Percentiles rank a stretch among this genome's conserved stretches.
These are phyloP conservation scores for Zosterops lateralis DNA, from an alignment of 2,113 vertebrate genomes.

Conservation along the genomic window DNA sequence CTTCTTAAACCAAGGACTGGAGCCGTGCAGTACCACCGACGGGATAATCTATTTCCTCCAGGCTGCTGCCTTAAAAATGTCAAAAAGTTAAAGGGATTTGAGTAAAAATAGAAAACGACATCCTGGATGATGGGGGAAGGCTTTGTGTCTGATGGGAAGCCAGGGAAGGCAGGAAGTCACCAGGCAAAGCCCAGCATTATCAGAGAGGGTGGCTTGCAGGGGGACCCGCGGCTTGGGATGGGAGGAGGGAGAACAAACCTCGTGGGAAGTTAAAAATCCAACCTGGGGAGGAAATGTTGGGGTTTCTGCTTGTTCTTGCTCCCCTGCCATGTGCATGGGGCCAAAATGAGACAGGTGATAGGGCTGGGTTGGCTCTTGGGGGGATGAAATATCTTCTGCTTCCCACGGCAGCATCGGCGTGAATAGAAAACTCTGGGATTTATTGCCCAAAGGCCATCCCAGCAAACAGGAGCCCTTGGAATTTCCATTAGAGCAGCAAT, in stretches of 20 bases:
- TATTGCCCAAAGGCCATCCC: too few relatives aligned
- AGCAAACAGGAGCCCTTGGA: not conserved
- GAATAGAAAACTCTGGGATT: not conserved
- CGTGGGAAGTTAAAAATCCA: not conserved
- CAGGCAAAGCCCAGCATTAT: not conserved
- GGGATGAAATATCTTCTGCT: not conserved
- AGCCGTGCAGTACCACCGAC: fast-evolving
- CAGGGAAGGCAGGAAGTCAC: slow-evolving; percentile 1
- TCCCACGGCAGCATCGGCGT: fast-evolving
- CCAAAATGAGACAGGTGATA: not conserved
- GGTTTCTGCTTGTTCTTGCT: not conserved
- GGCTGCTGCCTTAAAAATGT: slow-evolving; percentile 17
- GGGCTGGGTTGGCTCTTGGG: not conserved
- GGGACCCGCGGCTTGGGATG: fast-evolving
- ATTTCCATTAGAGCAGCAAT: not conserved
- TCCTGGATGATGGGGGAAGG: slow-evolving; percentile 35
- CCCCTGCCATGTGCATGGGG: not conserved
- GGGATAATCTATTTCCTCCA: slow-evolving; percentile 34
- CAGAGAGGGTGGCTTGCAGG: fast-evolving
- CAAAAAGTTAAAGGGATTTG: slow-evolving; percentile 23
- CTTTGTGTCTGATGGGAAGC: not conserved
- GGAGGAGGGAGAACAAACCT: not conserved
- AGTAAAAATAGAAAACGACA: slow-evolving; percentile 39
- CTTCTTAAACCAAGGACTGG: not conserved
- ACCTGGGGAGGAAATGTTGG: fast-evolving